These are phyloP conservation scores for Agraylea sexmaculata DNA, from an alignment of 1,140 invertebrate genomes.

Conservation along the genomic window DNA sequence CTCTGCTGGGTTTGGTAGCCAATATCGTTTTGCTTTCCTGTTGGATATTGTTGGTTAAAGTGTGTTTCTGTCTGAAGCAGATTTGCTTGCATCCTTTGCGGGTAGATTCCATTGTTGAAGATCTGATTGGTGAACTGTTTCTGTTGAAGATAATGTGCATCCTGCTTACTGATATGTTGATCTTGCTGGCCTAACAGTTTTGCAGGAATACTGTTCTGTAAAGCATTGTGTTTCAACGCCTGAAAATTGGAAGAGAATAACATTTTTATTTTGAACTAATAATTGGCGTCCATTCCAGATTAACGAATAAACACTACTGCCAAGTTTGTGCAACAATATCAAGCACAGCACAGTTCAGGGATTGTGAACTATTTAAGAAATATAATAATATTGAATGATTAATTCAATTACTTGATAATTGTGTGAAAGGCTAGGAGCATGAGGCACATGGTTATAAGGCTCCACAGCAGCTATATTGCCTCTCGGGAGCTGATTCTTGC, in stretches of 20 bases:
- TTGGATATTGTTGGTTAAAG: constrained; percentile 25
- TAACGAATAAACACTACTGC: too few species aligned
- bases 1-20: constrained; percentile 28
- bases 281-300: not conserved
- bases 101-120: constrained; percentile 29
- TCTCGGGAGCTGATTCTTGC: constrained; percentile 38
- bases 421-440: constrained; percentile 45
- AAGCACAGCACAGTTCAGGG: too few species aligned
- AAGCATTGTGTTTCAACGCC: constrained; percentile 37
- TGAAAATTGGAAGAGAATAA: constrained; percentile 24
- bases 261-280: too few species aligned
- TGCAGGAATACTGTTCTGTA: constrained; percentile 39
- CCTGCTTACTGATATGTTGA: constrained; percentile 36
- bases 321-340: too few species aligned
- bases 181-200: constrained; percentile 38
- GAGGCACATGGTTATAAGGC: constrained; percentile 76
- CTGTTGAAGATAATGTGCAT: constrained; percentile 39
- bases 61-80: constrained; percentile 26
- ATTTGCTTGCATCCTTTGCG: constrained; percentile 26
- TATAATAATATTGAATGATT: too few species aligned
- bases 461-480: constrained; percentile 81
- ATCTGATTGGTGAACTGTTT: constrained; percentile 20
- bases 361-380: too few species aligned
- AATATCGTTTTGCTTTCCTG: constrained; percentile 30
- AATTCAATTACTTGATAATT: constrained; percentile 37